phyloP scores from a whole-genome alignment of 2,797 vertebrate species.

The Betta splendens region DNA sequence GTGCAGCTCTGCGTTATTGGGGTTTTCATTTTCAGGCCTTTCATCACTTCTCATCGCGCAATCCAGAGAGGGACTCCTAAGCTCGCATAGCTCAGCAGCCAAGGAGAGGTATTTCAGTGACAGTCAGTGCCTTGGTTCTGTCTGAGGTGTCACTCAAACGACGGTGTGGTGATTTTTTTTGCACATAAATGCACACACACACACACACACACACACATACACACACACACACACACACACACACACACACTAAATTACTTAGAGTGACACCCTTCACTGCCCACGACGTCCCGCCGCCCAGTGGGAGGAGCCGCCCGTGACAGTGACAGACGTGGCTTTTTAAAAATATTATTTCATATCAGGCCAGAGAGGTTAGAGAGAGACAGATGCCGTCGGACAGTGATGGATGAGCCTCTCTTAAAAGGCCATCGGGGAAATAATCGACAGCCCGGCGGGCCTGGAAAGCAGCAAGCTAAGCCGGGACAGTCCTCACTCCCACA shows the following conservation, averaged over 20 bases:
- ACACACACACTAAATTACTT: constrained; percentile 23
- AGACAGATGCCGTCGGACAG: constrained; percentile 66
- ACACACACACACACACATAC: neutral
- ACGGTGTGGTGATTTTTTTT: too few species aligned
- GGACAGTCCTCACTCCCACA: constrained; percentile 35
- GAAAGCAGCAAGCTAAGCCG: constrained; percentile 46
- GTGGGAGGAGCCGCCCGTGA: constrained; percentile 70
- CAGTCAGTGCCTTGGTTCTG: too few species aligned
- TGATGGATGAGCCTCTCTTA: constrained; percentile 75
- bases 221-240: neutral
- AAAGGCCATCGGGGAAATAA: constrained; percentile 71
- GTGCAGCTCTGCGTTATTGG: constrained; percentile 56
- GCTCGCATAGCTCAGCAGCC: constrained; percentile 19
- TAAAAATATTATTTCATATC: constrained; percentile 73
- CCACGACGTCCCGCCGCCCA: constrained; percentile 47
- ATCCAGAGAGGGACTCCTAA: constrained; percentile 54
- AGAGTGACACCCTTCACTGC: constrained; percentile 62
- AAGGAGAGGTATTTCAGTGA: constrained; percentile 22
- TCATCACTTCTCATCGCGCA: constrained; percentile 51
- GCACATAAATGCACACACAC: constrained; percentile 22
- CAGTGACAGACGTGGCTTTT: constrained; percentile 66
- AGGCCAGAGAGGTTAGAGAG: constrained; percentile 60
- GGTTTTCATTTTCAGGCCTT: constrained; percentile 60
- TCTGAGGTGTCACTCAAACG: too few species aligned
- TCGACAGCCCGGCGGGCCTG: constrained; percentile 53